These are phyloP conservation scores for Scelioninae gen. 1 DNA, from an alignment of 2,888 invertebrate species.

Conservation along the genomic window DNA sequence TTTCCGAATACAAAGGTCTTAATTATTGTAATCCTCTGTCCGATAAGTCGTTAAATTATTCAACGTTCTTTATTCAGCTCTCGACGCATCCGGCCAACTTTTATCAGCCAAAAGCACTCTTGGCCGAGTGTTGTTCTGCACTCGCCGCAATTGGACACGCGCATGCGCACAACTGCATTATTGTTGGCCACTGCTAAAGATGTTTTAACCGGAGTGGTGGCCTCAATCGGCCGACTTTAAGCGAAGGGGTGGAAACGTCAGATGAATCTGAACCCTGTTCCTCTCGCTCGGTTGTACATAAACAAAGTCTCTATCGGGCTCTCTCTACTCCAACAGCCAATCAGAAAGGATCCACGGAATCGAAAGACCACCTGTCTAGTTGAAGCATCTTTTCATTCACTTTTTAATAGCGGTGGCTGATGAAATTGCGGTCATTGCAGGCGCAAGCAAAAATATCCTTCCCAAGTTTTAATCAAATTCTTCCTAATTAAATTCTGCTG, in stretches of 20 bases:
- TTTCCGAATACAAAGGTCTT: slow-evolving; percentile 2
- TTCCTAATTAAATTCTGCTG: slow-evolving; percentile 24
- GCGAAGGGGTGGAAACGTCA: slow-evolving; percentile 20
- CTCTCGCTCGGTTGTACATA: slow-evolving; percentile 22
- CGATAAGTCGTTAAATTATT: slow-evolving; percentile 31
- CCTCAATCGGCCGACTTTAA: slow-evolving; percentile 50
- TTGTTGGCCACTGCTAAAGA: slow-evolving; percentile 41
- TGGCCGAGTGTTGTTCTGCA: slow-evolving; percentile 24
- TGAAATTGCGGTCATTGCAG: slow-evolving; percentile 15
- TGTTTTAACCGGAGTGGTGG: slow-evolving; percentile 56
- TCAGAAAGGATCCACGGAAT: slow-evolving; percentile 20
- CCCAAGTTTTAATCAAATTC: slow-evolving; percentile 25
- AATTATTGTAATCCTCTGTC: slow-evolving; percentile 19
- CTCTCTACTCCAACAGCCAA: slow-evolving; percentile 34
- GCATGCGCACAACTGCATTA: slow-evolving; percentile 11
- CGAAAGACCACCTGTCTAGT: slow-evolving; percentile 38
- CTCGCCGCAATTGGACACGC: slow-evolving; percentile 14
- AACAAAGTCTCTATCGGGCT: slow-evolving; percentile 28
- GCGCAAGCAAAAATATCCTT: background rate
- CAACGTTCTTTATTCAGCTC: slow-evolving; percentile 17
- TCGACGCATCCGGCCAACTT: slow-evolving; percentile 13
- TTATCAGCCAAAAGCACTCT: slow-evolving; percentile 24
- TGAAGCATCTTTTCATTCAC: slow-evolving; percentile 34
- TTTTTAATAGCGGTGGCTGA: slow-evolving; percentile 28
- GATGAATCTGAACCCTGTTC: slow-evolving; percentile 2